A percentile compares a stretch with the other conserved stretches of the same genome.
phyloP scores from a whole-genome alignment of 35 echinoderm and acorn worm genomes.

The Ophioderma brevispina region DNA sequence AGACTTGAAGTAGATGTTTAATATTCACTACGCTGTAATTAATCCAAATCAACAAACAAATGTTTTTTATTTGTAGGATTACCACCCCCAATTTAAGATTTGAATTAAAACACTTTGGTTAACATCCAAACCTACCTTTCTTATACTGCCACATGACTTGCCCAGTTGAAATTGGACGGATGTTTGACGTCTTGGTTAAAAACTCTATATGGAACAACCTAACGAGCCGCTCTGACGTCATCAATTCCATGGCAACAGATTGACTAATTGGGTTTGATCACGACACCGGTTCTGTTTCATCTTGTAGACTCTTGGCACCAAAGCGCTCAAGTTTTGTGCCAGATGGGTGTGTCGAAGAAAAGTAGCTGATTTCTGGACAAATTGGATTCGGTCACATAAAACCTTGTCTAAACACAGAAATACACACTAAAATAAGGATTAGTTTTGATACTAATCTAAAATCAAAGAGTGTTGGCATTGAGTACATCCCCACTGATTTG shows the following conservation, averaged over 20 bases:
- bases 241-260: background rate
- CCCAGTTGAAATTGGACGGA: background rate
- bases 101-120: background rate
- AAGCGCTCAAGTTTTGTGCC: background rate
- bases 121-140: background rate
- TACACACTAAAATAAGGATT: background rate
- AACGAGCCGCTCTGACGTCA: background rate
- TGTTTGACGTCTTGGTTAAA: background rate
- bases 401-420: background rate
- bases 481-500: too few relatives aligned
- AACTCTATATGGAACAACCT: background rate
- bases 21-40: background rate
- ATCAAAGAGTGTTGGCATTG: too few relatives aligned
- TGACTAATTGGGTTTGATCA: background rate
- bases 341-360: background rate
- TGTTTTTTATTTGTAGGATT: background rate
- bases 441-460: too few relatives aligned
- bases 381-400: background rate
- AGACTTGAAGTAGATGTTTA: too few relatives aligned
- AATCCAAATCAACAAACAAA: background rate
- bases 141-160: background rate
- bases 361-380: background rate
- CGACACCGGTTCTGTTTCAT: too few relatives aligned
- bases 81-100: background rate
- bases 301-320: background rate